These are phyloP conservation scores for Parasteatoda lunata DNA, from an alignment of 2,888 invertebrate genomes.

Conservation along the genomic window DNA sequence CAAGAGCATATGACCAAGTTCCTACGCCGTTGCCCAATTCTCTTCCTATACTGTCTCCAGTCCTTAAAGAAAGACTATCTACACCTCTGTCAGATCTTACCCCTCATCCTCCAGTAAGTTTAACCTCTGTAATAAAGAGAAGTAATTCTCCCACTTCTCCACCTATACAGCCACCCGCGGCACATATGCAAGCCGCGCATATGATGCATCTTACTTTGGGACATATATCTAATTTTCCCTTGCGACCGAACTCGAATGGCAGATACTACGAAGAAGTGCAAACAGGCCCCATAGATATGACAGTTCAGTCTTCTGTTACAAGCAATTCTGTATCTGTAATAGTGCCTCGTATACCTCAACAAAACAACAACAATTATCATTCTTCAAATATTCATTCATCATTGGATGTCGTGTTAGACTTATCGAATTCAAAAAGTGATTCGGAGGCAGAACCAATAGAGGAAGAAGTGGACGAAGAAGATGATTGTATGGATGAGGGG, in stretches of 20 bases:
- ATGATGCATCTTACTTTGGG: constrained; percentile 69
- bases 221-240: constrained; percentile 60
- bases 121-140: constrained; percentile 43
- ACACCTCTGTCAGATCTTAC: constrained; percentile 36
- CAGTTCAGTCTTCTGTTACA: constrained; percentile 54
- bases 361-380: not conserved
- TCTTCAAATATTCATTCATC: not conserved
- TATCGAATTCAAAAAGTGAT: constrained; percentile 68
- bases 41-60: constrained; percentile 42
- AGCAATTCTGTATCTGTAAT: constrained; percentile 41
- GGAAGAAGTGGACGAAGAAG: constrained; percentile 67
- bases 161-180: constrained; percentile 25
- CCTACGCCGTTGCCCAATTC: constrained; percentile 4
- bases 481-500: constrained; percentile 65
- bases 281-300: constrained; percentile 70
- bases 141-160: constrained; percentile 19
- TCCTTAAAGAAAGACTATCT: constrained; percentile 47
- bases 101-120: constrained; percentile 33
- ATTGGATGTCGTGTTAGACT: constrained; percentile 67
- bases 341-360: constrained; percentile 37
- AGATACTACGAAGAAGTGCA: constrained; percentile 67
- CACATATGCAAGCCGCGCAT: constrained; percentile 48
- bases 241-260: constrained; percentile 59
- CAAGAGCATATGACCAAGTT: constrained; percentile 70
- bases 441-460: constrained; percentile 63